Percentiles rank a stretch among this genome's conserved stretches.
phyloP scores from a whole-genome alignment of 2,888 invertebrate genomes.

The Spodoptera exigua region DNA sequence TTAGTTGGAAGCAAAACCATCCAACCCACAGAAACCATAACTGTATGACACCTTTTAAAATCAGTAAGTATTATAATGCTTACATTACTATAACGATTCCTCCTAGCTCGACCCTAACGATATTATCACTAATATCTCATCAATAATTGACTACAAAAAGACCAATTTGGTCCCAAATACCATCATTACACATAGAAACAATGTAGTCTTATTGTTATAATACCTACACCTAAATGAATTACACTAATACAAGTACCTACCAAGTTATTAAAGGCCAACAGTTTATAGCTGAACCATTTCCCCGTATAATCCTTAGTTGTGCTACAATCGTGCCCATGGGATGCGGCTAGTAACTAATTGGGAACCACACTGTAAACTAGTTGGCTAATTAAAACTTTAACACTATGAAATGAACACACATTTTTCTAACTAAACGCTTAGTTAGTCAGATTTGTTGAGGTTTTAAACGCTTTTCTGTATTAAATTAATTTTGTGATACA shows the following conservation, averaged over 20 bases:
- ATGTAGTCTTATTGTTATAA: neutral
- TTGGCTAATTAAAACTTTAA: slow-evolving; percentile 28
- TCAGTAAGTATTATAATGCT: too few relatives aligned
- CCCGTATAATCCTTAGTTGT: slow-evolving; percentile 22
- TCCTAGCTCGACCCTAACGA: too few relatives aligned
- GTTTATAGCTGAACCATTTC: slow-evolving; percentile 25
- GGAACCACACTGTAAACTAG: slow-evolving; percentile 21
- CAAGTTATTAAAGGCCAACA: slow-evolving; percentile 33
- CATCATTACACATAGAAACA: too few relatives aligned
- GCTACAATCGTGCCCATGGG: slow-evolving; percentile 33
- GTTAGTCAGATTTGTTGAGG: neutral
- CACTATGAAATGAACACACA: neutral
- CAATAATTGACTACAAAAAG: too few relatives aligned
- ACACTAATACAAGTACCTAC: slow-evolving; percentile 17
- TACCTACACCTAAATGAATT: slow-evolving; percentile 8
- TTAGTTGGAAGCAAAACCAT: too few relatives aligned
- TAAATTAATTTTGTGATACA: too few relatives aligned
- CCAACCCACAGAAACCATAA: too few relatives aligned
- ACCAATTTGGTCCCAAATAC: too few relatives aligned
- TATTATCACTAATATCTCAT: too few relatives aligned
- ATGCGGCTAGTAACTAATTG: slow-evolving; percentile 17
- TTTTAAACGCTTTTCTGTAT: neutral
- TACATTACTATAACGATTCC: too few relatives aligned
- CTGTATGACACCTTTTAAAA: too few relatives aligned
- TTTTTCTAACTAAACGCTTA: slow-evolving; percentile 2